Evolutionary conservation across 2,888 invertebrate species (phyloP).

Genomic region (Synergus itoensis): DNA sequence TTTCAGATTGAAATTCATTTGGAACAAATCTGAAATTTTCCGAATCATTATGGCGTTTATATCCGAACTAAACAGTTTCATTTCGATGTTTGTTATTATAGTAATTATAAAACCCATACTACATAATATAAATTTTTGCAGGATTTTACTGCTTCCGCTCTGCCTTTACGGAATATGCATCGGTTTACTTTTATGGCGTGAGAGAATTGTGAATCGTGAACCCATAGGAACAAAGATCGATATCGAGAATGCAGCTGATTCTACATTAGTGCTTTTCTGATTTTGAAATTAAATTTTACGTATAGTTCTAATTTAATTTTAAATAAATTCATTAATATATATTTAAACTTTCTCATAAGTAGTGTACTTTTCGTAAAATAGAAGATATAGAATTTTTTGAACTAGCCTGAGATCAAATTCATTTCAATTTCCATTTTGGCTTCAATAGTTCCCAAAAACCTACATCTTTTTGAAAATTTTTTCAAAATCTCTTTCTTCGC

Average conservation of each 20-base stretch:
- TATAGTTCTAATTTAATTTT: no score
- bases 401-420: no score
- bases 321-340: no score
- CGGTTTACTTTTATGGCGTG: slow-evolving; percentile 44
- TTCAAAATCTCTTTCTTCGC: neutral
- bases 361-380: no score
- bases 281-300: neutral
- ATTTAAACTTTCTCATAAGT: no score
- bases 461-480: neutral
- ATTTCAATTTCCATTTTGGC: neutral
- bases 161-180: slow-evolving; percentile 46
- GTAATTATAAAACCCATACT: slow-evolving; percentile 1
- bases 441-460: neutral
- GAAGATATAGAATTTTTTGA: no score
- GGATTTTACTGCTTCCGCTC: slow-evolving; percentile 48
- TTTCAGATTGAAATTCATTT: no score
- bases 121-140: slow-evolving; percentile 34
- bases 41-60: no score
- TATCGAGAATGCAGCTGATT: slow-evolving; percentile 50
- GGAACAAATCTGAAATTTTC: no score
- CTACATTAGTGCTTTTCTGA: slow-evolving; percentile 49
- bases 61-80: no score
- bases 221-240: slow-evolving; percentile 50
- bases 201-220: slow-evolving; percentile 48
- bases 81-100: no score